Conservation (phyloP, 2,113 vertebrate genomes). For the Perca schrenkii region DNA sequence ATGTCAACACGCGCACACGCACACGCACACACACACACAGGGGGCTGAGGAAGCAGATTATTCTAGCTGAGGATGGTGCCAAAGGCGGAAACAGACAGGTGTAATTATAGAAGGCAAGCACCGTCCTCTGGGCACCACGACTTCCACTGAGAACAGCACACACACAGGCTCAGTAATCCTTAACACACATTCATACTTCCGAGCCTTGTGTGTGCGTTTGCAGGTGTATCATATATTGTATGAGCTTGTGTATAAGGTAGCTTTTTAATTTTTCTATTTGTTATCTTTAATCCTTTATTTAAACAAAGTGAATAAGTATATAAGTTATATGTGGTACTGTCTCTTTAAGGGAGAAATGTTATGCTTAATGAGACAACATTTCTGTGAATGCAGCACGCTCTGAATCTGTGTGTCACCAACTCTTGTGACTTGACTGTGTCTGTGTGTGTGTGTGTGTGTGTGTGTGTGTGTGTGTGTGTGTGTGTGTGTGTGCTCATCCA, state of each 20-base stretch:
- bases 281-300: not conserved
- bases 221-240: not conserved
- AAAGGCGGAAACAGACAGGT: conserved; percentile 76
- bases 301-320: not conserved
- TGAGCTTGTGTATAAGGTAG: not conserved
- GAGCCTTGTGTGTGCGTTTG: not conserved
- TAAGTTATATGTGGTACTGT: not conserved
- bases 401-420: conserved; percentile 40
- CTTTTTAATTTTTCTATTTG: too few relatives aligned
- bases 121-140: conserved; percentile 39
- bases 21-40: conserved; percentile 32
- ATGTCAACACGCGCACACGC: conserved; percentile 29
- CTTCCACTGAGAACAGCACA: conserved; percentile 64
- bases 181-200: not conserved
- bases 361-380: conserved; percentile 5
- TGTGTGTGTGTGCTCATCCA: conserved; percentile 28
- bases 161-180: conserved; percentile 5
- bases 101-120: conserved; percentile 83
- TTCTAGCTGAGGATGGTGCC: conserved; percentile 66
- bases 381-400: conserved; percentile 37
- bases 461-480: conserved; percentile 22
- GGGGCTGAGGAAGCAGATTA: conserved; percentile 75
- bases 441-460: conserved; percentile 15
- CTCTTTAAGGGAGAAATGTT: conserved; percentile 22
- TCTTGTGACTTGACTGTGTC: conserved; percentile 39